phyloP scores from a whole-genome alignment of 1,140 invertebrate genomes.

The Eubasilissa regina region DNA sequence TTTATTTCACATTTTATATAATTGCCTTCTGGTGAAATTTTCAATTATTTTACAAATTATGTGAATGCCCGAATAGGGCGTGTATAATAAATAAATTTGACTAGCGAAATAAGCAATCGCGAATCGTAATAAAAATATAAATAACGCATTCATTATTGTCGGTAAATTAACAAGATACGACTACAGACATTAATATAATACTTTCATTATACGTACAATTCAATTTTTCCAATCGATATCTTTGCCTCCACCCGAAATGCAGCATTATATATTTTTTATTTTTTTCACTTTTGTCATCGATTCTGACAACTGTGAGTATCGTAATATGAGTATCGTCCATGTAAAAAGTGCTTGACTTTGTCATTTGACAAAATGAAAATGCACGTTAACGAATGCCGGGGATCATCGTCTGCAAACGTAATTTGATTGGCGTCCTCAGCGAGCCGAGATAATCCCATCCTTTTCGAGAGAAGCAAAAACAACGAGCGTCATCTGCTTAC shows the following conservation, averaged over 20 bases:
- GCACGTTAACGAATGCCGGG: too few species aligned
- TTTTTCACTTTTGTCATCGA: not conserved
- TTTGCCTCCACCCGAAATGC: conserved; percentile 1
- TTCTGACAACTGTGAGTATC: not conserved
- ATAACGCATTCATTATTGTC: too few species aligned
- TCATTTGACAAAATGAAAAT: too few species aligned
- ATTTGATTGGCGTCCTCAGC: too few species aligned
- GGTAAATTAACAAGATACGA: too few species aligned
- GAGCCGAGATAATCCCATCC: not conserved
- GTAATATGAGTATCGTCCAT: not conserved
- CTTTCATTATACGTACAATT: not conserved
- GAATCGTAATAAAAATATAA: not conserved
- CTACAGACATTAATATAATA: too few species aligned
- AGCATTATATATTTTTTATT: not conserved
- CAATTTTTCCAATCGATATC: not conserved
- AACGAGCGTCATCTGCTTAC: not conserved
- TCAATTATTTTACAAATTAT: too few species aligned
- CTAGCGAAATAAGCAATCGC: not conserved
- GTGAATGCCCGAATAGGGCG: too few species aligned
- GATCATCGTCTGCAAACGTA: too few species aligned
- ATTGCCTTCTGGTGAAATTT: too few species aligned
- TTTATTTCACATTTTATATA: too few species aligned
- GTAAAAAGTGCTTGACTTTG: not conserved
- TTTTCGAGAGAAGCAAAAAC: not conserved
- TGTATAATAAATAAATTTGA: too few species aligned